phyloP scores from a whole-genome alignment of 2,113 vertebrate species.

The Opisthocomus hoazin region DNA sequence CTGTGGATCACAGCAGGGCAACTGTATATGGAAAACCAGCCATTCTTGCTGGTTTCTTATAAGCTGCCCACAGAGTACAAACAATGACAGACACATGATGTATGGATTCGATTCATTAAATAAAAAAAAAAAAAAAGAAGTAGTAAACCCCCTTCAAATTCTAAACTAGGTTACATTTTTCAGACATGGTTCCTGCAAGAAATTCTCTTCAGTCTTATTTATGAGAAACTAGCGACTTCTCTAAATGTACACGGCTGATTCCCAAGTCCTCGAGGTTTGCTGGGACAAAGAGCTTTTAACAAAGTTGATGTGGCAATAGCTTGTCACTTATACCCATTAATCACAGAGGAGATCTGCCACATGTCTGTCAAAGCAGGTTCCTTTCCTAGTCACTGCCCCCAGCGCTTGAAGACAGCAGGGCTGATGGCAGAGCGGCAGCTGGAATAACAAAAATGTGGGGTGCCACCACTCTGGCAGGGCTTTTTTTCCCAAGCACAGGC shows the following conservation, averaged over 20 bases:
- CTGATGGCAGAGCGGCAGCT: not conserved
- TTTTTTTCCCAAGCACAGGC: not conserved
- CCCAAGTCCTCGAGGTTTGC: not conserved
- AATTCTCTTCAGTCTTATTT: slow-evolving; percentile 23
- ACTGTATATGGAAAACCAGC: slow-evolving; percentile 6
- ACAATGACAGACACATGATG: slow-evolving; percentile 35
- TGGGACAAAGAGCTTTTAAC: slow-evolving; percentile 7
- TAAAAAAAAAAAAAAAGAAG: not conserved
- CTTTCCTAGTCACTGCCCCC: not conserved
- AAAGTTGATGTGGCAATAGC: not conserved
- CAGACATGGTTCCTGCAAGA: not conserved
- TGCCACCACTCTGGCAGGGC: not conserved
- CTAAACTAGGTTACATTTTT: slow-evolving; percentile 37
- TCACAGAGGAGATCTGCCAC: not conserved
- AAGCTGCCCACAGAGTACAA: slow-evolving; percentile 50
- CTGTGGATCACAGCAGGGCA: slow-evolving; percentile 32
- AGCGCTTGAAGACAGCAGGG: not conserved
- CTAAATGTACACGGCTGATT: slow-evolving; percentile 2
- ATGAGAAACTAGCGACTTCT: slow-evolving; percentile 31
- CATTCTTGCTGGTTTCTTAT: slow-evolving; percentile 22
- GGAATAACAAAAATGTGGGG: fast-evolving
- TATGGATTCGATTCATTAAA: slow-evolving; percentile 22
- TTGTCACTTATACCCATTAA: not conserved
- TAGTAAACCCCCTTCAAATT: not conserved
- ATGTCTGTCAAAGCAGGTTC: slow-evolving; percentile 11